Evolutionary conservation across 2,888 invertebrate species (phyloP).

Genomic region (Caenorhabditis japonica): DNA sequence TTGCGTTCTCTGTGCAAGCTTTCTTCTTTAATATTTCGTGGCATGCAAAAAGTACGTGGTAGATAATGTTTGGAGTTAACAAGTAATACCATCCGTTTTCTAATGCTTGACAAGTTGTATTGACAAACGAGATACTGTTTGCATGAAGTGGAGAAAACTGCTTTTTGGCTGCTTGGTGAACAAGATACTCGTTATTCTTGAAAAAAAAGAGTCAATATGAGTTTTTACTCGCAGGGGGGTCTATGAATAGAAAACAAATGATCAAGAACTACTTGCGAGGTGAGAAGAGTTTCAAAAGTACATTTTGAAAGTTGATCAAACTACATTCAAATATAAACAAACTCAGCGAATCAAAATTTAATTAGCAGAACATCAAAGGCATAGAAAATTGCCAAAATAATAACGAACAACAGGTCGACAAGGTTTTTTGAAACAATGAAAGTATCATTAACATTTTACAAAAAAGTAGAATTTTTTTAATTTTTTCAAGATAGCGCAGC

Average conservation of each 20-base stretch:
- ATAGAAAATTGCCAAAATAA: too few species aligned
- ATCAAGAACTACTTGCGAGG: too few species aligned
- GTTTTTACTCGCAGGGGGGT: constrained; percentile 7
- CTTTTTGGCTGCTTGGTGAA: constrained; percentile 27
- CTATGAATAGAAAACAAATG: background rate
- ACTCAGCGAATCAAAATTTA: too few species aligned
- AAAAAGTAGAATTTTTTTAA: too few species aligned
- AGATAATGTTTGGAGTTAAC: constrained; percentile 46
- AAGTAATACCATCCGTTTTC: constrained; percentile 34
- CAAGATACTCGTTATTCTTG: constrained; percentile 9
- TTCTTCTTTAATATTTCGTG: background rate
- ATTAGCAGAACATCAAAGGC: too few species aligned
- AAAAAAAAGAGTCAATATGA: constrained; percentile 32
- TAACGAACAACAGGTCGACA: too few species aligned
- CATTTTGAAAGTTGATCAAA: too few species aligned
- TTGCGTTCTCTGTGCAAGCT: constrained; percentile 43
- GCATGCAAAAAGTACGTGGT: constrained; percentile 31
- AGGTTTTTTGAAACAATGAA: too few species aligned
- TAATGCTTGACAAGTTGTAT: constrained; percentile 27
- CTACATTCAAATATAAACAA: too few species aligned
- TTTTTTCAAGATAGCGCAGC: too few species aligned
- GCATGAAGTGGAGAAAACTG: constrained; percentile 49
- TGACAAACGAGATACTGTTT: constrained; percentile 49
- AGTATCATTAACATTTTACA: too few species aligned
- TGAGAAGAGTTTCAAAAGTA: too few species aligned